Percentiles rank a stretch among this genome's conserved stretches.
phyloP scores from a whole-genome alignment of 2,113 vertebrate genomes.

The Halcyon senegalensis region DNA sequence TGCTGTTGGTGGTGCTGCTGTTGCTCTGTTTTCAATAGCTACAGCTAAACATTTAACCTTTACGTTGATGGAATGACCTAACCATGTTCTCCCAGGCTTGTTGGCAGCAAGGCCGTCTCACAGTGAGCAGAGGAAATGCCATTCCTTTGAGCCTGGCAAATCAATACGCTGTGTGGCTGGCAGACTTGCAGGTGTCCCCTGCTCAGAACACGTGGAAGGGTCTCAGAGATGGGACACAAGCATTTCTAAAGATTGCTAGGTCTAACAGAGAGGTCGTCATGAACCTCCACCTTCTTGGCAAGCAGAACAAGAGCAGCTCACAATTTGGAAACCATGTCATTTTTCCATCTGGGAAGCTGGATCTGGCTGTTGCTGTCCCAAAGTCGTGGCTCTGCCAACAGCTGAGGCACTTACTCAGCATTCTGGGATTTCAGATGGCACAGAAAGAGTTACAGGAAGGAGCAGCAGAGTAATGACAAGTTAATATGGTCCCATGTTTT shows the following conservation, averaged over 20 bases:
- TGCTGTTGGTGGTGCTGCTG: background rate
- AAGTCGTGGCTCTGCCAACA: background rate
- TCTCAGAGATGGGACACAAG: background rate
- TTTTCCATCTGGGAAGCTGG: background rate
- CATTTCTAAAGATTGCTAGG: background rate
- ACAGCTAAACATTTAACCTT: conserved; percentile 51
- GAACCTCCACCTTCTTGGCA: background rate
- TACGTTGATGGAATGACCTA: conserved; percentile 16
- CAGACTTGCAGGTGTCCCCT: background rate
- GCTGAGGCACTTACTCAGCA: background rate
- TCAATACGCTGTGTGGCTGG: background rate
- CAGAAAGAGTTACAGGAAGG: background rate
- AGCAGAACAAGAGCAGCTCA: background rate
- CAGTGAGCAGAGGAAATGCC: background rate
- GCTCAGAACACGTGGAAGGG: background rate
- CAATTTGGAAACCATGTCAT: background rate
- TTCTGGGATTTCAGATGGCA: background rate
- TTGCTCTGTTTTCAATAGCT: conserved; percentile 38
- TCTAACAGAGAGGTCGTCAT: background rate
- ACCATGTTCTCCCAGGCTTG: conserved; percentile 1
- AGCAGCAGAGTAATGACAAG: background rate
- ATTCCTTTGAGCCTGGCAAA: background rate
- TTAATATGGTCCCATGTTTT: conserved; percentile 11
- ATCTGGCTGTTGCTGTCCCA: background rate
- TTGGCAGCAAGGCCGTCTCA: background rate